Percentiles rank a stretch among this genome's conserved stretches.
Conservation (phyloP, 2,113 vertebrate genomes). For the Ondatra zibethicus region DNA sequence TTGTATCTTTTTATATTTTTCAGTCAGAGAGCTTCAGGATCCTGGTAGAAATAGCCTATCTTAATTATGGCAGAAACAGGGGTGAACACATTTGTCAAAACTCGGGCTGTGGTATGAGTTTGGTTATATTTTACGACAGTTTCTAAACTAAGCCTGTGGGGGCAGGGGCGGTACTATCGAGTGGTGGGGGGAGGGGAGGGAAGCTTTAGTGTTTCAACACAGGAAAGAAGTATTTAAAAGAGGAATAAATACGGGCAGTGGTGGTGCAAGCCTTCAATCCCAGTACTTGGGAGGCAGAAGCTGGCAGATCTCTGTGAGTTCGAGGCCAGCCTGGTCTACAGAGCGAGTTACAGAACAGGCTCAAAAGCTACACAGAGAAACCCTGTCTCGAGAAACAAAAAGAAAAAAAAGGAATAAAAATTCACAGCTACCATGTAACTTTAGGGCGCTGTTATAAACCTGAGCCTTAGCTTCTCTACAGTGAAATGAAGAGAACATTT, state of each 20-base stretch:
- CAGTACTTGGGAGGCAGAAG: too few species aligned
- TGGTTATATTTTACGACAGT: neutral
- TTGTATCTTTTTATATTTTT: slow-evolving; percentile 25
- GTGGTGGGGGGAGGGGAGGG: neutral
- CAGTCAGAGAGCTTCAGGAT: neutral
- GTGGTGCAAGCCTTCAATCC: too few species aligned
- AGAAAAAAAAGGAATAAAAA: slow-evolving; percentile 25
- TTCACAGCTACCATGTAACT: neutral
- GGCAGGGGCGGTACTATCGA: neutral
- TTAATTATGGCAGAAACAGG: neutral
- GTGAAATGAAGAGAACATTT: slow-evolving; percentile 32
- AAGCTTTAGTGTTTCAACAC: slow-evolving; percentile 22
- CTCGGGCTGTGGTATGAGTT: neutral
- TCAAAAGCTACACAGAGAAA: too few species aligned
- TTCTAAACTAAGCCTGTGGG: slow-evolving; percentile 29
- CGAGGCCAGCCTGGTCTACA: too few species aligned
- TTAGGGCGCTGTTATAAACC: slow-evolving; percentile 36
- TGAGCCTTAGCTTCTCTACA: slow-evolving; percentile 23
- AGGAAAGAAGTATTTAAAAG: slow-evolving; percentile 16
- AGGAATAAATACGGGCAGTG: neutral
- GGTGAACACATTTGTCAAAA: slow-evolving; percentile 29
- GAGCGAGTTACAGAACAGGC: too few species aligned
- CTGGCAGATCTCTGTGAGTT: too few species aligned
- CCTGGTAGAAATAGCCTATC: neutral
- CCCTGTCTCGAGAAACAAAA: too few species aligned